Evolutionary conservation across 1,140 invertebrate genomes (phyloP).

Genomic region (Heliconius himera): DNA sequence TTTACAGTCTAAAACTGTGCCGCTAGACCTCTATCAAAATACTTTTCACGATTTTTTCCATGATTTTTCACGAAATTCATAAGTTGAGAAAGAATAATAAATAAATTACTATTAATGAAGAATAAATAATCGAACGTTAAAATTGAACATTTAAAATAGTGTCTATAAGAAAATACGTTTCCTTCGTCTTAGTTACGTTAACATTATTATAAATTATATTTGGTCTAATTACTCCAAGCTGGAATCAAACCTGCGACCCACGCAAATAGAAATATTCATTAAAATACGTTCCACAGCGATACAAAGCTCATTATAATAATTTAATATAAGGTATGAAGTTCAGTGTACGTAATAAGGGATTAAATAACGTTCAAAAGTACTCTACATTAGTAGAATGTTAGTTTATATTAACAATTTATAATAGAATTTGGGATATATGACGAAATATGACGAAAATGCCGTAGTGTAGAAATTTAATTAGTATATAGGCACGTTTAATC

Average conservation of each 20-base stretch:
- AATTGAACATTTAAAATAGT: no score
- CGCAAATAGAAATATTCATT: neutral
- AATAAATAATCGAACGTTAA: no score
- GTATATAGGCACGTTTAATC: neutral
- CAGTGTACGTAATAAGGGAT: neutral
- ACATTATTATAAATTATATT: no score
- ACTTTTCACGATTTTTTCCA: no score
- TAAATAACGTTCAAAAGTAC: neutral
- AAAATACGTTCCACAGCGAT: neutral
- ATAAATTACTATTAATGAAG: no score
- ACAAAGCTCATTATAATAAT: neutral
- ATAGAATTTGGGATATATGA: neutral
- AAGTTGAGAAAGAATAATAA: no score
- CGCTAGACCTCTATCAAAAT: no score
- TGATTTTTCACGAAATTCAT: no score
- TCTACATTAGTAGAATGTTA: conserved; percentile 10
- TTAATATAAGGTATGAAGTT: neutral
- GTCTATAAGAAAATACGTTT: no score
- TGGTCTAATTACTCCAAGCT: neutral
- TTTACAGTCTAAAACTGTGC: no score
- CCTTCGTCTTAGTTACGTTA: no score
- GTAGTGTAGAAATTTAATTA: neutral
- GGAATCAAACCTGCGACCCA: neutral
- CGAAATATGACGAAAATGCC: conserved; percentile 1
- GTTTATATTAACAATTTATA: conserved; percentile 11